These are phyloP conservation scores for Lacanobia wlatinum DNA, from an alignment of 2,888 invertebrate genomes.

Conservation along the genomic window DNA sequence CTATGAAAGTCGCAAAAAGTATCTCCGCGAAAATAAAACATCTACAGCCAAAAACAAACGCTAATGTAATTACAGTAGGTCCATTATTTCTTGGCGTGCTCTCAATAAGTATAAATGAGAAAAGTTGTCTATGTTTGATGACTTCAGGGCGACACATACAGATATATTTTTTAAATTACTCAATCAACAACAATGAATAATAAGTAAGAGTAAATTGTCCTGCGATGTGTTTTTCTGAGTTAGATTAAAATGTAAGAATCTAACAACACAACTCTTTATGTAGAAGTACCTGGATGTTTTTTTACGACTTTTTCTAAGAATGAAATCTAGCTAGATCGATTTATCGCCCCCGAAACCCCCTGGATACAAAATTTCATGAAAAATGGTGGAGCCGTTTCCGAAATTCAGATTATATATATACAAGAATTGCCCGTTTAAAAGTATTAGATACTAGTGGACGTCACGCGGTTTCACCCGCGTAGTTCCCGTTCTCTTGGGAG, in stretches of 20 bases:
- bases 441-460: too few relatives aligned
- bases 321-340: too few relatives aligned
- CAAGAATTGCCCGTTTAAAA: too few relatives aligned
- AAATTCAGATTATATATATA: too few relatives aligned
- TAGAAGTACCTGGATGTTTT: too few relatives aligned
- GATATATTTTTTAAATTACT: conserved; percentile 61
- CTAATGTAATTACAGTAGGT: conserved; percentile 23
- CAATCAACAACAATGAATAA: conserved; percentile 46
- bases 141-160: conserved; percentile 55
- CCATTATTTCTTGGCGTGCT: conserved; percentile 40
- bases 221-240: conserved; percentile 14
- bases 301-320: too few relatives aligned
- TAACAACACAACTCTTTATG: not conserved
- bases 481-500: too few relatives aligned
- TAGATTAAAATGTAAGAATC: conserved; percentile 4
- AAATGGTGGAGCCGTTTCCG: too few relatives aligned
- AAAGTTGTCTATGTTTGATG: conserved; percentile 67
- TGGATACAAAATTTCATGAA: too few relatives aligned
- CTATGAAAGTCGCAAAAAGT: conserved; percentile 40
- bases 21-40: conserved; percentile 4
- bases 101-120: conserved; percentile 65
- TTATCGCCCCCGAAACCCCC: too few relatives aligned
- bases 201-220: conserved; percentile 32
- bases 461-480: too few relatives aligned
- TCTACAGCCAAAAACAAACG: conserved; percentile 30